Evolutionary conservation across 2,888 invertebrate genomes (phyloP).

Genomic region (Ornithoptera priamus): DNA sequence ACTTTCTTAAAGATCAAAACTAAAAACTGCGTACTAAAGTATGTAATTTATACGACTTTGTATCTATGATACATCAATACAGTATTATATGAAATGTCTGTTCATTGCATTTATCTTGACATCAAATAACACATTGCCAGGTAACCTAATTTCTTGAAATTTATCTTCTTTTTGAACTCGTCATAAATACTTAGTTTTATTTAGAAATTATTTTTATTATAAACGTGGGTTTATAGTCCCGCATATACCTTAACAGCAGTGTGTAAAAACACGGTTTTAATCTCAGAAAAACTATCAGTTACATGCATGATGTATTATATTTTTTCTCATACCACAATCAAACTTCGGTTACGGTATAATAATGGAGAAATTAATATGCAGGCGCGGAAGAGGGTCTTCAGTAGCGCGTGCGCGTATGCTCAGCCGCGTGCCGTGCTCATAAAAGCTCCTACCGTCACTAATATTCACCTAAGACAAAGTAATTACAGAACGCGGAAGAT

Average conservation of each 20-base stretch:
- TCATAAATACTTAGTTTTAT: no score
- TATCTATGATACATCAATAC: no score
- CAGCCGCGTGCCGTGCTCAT: constrained; percentile 39
- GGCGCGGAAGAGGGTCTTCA: constrained; percentile 42
- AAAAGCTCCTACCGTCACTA: constrained; percentile 19
- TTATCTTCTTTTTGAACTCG: no score
- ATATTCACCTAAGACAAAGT: constrained; percentile 36
- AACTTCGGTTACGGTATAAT: constrained; percentile 28
- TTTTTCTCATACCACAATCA: constrained; percentile 34
- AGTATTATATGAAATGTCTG: no score
- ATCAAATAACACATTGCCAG: no score
- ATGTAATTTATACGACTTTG: no score
- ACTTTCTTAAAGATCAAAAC: no score
- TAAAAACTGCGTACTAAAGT: no score
- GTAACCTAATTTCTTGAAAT: no score
- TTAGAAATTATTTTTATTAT: no score
- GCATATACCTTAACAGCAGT: background rate
- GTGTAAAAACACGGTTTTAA: background rate
- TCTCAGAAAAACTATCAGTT: constrained; percentile 35
- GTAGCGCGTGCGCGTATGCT: constrained; percentile 52
- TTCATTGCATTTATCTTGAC: no score
- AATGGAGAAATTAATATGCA: constrained; percentile 36
- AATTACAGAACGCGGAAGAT: constrained; percentile 70
- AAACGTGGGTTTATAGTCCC: background rate
- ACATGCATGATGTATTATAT: constrained; percentile 37